Evolutionary conservation across 2,797 vertebrate genomes (phyloP), one percentile per base, ranked within the genome.

Genomic region (Margarornis squamiger): DNA sequence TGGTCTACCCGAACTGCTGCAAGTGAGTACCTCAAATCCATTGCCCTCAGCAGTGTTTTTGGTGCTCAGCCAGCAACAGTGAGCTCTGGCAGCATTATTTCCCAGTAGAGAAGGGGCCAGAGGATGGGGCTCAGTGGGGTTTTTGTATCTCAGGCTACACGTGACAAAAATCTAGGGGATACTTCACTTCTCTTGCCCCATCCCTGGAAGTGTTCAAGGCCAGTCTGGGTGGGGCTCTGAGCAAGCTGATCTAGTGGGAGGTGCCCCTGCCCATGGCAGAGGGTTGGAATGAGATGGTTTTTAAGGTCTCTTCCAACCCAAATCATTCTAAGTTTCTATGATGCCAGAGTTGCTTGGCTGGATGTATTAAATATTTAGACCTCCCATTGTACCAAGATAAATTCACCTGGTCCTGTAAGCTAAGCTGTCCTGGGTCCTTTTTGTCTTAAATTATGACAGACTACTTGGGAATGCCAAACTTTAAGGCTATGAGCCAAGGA

Each of bases 1-100:
- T 98, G 45, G 97, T 99, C 91, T 99, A 98, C 96, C 99, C 98
- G 0, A 99, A 99, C 98, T 99, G 99, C 97, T 99, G 99, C 99
- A 99, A 99, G 99, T 99, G 97, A 98, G 99, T 98, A 46, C 24
- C 11, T 10, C 14, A 65, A 12, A 51, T 19, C 34, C 59, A 24
- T 16, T 46, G 45, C 65, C n/a, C 55, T 55, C 85, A 36, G 15
- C 34, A 61, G 51, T 19, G 45, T 34, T 49, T 32, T 10, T 92
- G 80, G 80, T 67, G 77, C 76, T 17, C 34, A 80, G 90, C 52
- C 83, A 85, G 77, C 13, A 93, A 77, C 49, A 45, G 48, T 20
- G 52, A 85, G 36, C 80, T 76, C 59, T 93, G 90, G 51, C 38
- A 55, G 58, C 61, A 32, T 41, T 26, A 1, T 46, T 49, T 61